Evolutionary conservation across 2,113 vertebrate species (phyloP).

Genomic region (Perca fluviatilis): DNA sequence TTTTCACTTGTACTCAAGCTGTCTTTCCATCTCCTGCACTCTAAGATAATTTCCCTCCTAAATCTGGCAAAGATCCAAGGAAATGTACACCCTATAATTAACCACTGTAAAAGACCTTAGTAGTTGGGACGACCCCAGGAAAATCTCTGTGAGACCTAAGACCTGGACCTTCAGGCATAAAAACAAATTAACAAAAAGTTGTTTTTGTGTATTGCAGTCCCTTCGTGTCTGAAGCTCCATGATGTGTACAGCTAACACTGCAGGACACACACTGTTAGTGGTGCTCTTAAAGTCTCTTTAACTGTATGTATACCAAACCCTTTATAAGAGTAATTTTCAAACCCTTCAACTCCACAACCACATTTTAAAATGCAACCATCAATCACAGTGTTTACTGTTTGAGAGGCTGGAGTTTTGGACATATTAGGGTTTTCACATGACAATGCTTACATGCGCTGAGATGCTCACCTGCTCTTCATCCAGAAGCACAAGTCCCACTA

Average conservation of each 20-base stretch:
- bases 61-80: constrained; percentile 61
- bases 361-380: neutral
- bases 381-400: neutral
- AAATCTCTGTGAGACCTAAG: constrained; percentile 35
- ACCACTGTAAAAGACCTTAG: constrained; percentile 72
- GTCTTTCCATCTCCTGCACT: constrained; percentile 17
- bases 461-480: constrained; percentile 90
- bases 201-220: neutral
- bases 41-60: constrained; percentile 45
- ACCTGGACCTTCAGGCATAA: constrained; percentile 21
- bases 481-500: constrained; percentile 91
- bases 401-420: neutral
- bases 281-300: neutral
- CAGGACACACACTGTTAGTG: neutral
- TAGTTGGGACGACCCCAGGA: constrained; percentile 33
- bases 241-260: neutral
- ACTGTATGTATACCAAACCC: neutral
- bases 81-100: constrained; percentile 82
- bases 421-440: neutral
- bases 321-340: neutral
- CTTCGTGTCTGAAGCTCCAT: neutral
- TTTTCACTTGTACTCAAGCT: constrained; percentile 17
- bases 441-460: neutral
- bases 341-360: neutral
- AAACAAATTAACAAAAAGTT: constrained; percentile 42